phyloP scores from a whole-genome alignment of 2,888 invertebrate species.

The Heteropelma amictum region DNA sequence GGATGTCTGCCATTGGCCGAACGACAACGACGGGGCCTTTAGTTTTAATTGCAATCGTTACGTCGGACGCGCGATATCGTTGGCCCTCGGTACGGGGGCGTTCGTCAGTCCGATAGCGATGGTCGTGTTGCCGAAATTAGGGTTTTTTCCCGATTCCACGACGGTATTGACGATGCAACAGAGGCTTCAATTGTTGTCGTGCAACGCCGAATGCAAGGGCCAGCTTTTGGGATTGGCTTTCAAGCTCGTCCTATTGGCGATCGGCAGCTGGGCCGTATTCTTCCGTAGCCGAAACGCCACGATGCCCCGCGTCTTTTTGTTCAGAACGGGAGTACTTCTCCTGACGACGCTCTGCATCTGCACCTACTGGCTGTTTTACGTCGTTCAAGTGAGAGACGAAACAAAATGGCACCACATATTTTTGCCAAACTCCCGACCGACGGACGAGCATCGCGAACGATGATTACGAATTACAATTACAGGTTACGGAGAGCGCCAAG shows the following conservation, averaged over 20 bases:
- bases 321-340: constrained; percentile 92
- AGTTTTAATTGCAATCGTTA: constrained; percentile 90
- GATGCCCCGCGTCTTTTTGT: constrained; percentile 94
- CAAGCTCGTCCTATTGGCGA: constrained; percentile 91
- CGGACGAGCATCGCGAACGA: too few relatives aligned
- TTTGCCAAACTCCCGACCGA: too few relatives aligned
- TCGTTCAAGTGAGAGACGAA: constrained; percentile 85
- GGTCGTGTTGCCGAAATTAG: constrained; percentile 95
- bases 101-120: constrained; percentile 96
- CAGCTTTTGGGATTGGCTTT: constrained; percentile 93
- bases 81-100: constrained; percentile 88
- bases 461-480: constrained; percentile 38
- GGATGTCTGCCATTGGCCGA: constrained; percentile 90
- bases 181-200: constrained; percentile 86
- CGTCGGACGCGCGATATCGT: constrained; percentile 88
- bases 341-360: constrained; percentile 95
- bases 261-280: constrained; percentile 96
- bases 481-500: constrained; percentile 87
- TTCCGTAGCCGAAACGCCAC: constrained; percentile 90
- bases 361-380: constrained; percentile 98
- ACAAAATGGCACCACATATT: too few relatives aligned
- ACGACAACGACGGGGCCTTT: constrained; percentile 85
- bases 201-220: constrained; percentile 96
- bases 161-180: constrained; percentile 85
- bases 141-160: constrained; percentile 87